phyloP scores from a whole-genome alignment of 2,797 vertebrate species.

The Hirundo rustica region DNA sequence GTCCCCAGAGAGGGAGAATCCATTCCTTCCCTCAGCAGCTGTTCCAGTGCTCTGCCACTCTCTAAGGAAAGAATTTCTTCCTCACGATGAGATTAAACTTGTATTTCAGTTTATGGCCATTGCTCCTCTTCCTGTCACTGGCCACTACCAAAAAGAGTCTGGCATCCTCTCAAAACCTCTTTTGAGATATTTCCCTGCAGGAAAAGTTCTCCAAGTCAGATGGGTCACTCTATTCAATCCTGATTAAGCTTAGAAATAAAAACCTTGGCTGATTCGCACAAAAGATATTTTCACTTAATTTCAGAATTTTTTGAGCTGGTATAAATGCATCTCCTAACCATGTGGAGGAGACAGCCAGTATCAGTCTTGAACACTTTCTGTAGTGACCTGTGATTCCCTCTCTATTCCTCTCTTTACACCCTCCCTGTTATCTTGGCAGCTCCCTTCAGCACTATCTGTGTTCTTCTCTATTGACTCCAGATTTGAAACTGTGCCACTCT shows the following conservation, averaged over 20 bases:
- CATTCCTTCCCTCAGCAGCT: not conserved
- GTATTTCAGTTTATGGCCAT: not conserved
- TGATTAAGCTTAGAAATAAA: not conserved
- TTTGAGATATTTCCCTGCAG: not conserved
- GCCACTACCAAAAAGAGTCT: not conserved
- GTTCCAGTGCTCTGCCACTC: not conserved
- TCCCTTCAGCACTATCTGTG: not conserved
- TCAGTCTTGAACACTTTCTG: not conserved
- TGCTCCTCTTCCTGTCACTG: not conserved
- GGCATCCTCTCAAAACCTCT: not conserved
- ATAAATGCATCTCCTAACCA: not conserved
- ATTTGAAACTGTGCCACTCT: not conserved
- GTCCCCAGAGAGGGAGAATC: not conserved
- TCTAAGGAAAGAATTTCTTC: not conserved
- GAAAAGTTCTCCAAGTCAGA: not conserved
- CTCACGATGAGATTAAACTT: not conserved
- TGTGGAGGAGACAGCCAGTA: not conserved
- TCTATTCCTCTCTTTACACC: not conserved
- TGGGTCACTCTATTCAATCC: not conserved
- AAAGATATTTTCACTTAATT: not conserved
- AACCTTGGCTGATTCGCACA: not conserved
- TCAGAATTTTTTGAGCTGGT: not conserved
- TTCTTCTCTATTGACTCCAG: not conserved
- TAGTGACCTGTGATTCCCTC: not conserved
- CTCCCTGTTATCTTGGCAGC: not conserved